A percentile compares a stretch with the other conserved stretches of the same genome.
phyloP scores from a whole-genome alignment of 2,113 vertebrate genomes.

The cattle (Bos taurus) region ARS-UCD2.0 NC_037352.1:31200501-31201000 shows the following conservation, averaged over 20 bases:
- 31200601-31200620: too few species aligned
- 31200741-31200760: not conserved
- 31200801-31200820: not conserved
- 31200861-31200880: not conserved
- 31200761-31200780: not conserved
- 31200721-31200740: too few species aligned
- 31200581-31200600: too few species aligned
- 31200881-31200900: not conserved
- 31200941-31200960: not conserved
- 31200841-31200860: not conserved
- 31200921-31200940: not conserved
- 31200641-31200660: too few species aligned
- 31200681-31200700: rapidly evolving
- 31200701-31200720: too few species aligned
- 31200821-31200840: not conserved
- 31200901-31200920: not conserved
- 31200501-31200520: too few species aligned
- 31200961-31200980: not conserved
- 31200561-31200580: too few species aligned
- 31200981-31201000: not conserved
- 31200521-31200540: too few species aligned
- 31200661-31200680: too few species aligned
- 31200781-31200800: not conserved
- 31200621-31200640: too few species aligned
- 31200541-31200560: too few species aligned